Percentiles rank a stretch among this genome's conserved stretches.
Conservation (phyloP, 2,797 vertebrate genomes). For the Otolemur crassicaudatus region DNA sequence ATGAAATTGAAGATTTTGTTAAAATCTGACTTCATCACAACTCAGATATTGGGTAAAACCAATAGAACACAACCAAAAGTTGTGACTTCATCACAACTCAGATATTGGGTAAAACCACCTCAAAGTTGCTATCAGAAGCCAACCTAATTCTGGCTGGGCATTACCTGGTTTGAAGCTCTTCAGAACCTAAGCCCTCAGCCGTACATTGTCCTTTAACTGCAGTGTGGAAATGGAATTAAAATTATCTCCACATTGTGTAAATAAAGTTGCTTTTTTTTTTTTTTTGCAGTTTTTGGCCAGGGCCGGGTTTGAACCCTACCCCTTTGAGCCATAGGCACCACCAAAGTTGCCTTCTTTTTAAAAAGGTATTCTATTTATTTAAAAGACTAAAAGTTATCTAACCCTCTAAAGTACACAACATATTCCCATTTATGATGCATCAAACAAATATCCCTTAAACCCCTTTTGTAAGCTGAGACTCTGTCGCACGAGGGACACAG, state of each 20-base stretch:
- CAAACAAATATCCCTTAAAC: too few species aligned
- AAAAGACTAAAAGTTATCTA: not conserved
- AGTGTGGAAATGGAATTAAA: fast-evolving
- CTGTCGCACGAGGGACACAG: not conserved
- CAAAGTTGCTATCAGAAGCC: not conserved
- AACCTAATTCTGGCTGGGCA: fast-evolving
- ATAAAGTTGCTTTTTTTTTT: not conserved
- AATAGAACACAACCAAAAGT: too few species aligned
- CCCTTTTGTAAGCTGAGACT: not conserved
- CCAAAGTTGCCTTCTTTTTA: not conserved
- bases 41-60: not conserved
- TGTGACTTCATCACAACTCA: not conserved
- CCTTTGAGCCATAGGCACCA: too few species aligned
- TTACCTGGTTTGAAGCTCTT: fast-evolving
- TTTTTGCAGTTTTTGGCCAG: too few species aligned
- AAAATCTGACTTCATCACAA: not conserved
- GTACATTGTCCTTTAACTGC: fast-evolving
- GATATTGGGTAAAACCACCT: not conserved
- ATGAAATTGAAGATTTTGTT: not conserved
- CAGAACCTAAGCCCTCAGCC: fast-evolving
- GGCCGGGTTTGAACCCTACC: too few species aligned
- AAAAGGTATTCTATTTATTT: not conserved
- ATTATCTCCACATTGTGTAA: fast-evolving
- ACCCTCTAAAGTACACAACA: not conserved
- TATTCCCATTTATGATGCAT: too few species aligned